A percentile compares a stretch with the other conserved stretches of the same genome.
Evolutionary conservation across 2,797 vertebrate species (phyloP).

Genomic region (Spea hammondii): DNA sequence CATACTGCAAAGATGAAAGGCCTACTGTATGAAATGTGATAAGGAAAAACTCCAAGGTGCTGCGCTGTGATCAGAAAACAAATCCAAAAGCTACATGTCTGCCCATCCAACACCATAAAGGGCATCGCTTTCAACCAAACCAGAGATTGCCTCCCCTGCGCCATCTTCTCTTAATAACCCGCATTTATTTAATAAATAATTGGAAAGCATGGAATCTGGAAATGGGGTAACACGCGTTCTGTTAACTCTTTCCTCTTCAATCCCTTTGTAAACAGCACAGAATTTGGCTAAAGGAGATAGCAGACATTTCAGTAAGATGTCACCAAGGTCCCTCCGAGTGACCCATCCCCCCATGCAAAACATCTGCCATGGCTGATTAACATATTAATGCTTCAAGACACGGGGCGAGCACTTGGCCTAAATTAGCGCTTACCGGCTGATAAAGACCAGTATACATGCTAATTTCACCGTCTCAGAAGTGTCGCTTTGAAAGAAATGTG

Average conservation of each 20-base stretch:
- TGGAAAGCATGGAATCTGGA: too few relatives aligned
- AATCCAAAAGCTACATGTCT: too few relatives aligned
- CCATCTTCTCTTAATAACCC: too few relatives aligned
- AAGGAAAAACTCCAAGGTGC: neutral
- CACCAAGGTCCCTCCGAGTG: constrained; percentile 7
- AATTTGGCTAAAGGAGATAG: constrained; percentile 16
- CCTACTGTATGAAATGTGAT: neutral
- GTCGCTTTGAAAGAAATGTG: constrained; percentile 11
- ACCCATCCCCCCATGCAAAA: constrained; percentile 48
- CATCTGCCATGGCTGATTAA: constrained; percentile 49
- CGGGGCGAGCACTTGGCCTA: constrained; percentile 38
- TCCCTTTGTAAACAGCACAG: neutral
- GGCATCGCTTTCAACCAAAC: too few relatives aligned
- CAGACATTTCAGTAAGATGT: constrained; percentile 30
- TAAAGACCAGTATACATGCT: constrained; percentile 39
- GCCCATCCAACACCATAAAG: too few relatives aligned
- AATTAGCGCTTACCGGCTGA: constrained; percentile 42
- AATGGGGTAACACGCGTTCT: too few relatives aligned
- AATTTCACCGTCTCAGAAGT: constrained; percentile 31
- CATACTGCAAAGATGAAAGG: neutral
- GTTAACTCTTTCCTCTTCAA: too few relatives aligned
- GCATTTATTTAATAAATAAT: too few relatives aligned
- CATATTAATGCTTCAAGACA: constrained; percentile 49
- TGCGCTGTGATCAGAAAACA: neutral
- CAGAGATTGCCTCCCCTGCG: too few relatives aligned